These are phyloP conservation scores for Rousettus madagascariensis DNA, from an alignment of 2,797 vertebrate species.

Conservation along the genomic window DNA sequence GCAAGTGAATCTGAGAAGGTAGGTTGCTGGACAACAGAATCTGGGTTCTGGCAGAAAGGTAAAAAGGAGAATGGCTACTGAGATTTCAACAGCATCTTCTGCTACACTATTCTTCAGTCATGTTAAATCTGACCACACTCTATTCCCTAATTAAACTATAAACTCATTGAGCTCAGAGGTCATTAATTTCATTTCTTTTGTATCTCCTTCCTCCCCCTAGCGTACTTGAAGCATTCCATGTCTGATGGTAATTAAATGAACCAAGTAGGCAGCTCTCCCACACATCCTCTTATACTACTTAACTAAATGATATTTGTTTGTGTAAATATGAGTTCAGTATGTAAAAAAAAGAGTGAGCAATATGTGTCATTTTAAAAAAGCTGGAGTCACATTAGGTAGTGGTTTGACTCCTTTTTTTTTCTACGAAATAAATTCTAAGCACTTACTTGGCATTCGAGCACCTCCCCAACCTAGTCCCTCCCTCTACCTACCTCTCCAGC, in stretches of 20 bases:
- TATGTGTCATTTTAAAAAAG: not conserved
- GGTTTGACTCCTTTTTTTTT: not conserved
- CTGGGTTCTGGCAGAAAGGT: not conserved
- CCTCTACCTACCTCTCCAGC: not conserved
- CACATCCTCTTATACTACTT: not conserved
- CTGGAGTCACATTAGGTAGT: not conserved
- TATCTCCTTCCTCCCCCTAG: not conserved
- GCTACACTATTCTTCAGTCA: not conserved
- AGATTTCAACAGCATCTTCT: slow-evolving; percentile 22
- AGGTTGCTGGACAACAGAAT: not conserved
- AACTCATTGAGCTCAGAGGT: not conserved
- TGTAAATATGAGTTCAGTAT: not conserved
- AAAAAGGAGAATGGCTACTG: not conserved
- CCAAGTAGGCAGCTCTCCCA: not conserved
- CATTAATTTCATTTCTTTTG: slow-evolving; percentile 28
- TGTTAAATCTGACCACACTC: not conserved
- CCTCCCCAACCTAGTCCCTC: not conserved
- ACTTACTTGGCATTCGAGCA: not conserved
- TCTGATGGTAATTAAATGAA: not conserved
- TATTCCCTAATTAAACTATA: not conserved
- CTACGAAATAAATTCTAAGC: not conserved
- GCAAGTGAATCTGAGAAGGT: not conserved
- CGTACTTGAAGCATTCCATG: not conserved
- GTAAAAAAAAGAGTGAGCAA: not conserved
- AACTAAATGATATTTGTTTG: not conserved